Evolutionary conservation across 2,888 invertebrate species (phyloP).

Genomic region (Meta bourneti): DNA sequence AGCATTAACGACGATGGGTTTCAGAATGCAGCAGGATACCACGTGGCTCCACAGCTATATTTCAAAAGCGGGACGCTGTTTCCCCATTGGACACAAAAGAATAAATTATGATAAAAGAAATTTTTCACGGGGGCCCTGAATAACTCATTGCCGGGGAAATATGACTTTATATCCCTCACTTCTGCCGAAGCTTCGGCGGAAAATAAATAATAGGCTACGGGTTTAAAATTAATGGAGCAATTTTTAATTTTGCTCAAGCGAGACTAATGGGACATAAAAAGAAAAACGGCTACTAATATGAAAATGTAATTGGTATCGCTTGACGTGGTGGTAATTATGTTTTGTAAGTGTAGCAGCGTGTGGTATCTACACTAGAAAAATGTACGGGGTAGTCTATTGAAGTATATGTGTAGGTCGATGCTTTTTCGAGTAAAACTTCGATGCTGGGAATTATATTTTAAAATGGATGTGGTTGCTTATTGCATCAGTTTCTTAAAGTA

Average conservation of each 20-base stretch:
- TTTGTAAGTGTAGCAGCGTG: constrained; percentile 24
- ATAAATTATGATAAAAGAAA: constrained; percentile 68
- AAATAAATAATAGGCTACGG: constrained; percentile 64
- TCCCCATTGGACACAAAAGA: constrained; percentile 43
- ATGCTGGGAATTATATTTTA: too few relatives aligned
- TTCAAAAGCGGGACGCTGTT: constrained; percentile 30
- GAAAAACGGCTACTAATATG: constrained; percentile 61
- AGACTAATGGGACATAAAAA: constrained; percentile 55
- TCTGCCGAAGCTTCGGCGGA: constrained; percentile 31
- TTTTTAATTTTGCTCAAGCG: constrained; percentile 65
- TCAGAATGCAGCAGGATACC: constrained; percentile 19
- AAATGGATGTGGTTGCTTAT: too few relatives aligned
- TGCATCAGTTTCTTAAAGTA: too few relatives aligned
- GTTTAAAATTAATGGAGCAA: constrained; percentile 63
- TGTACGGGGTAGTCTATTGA: background rate
- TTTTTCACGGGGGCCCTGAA: constrained; percentile 15
- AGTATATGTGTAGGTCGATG: background rate
- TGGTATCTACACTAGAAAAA: background rate
- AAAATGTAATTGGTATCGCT: constrained; percentile 68
- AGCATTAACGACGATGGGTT: constrained; percentile 46
- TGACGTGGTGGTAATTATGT: constrained; percentile 59
- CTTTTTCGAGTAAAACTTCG: too few relatives aligned
- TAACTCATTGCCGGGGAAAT: constrained; percentile 46
- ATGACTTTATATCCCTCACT: constrained; percentile 46
- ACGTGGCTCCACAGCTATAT: constrained; percentile 29